Evolutionary conservation across 2,113 vertebrate species (phyloP), one percentile per base, ranked within the genome.

Genomic region (Microcebus griseorufus): DNA sequence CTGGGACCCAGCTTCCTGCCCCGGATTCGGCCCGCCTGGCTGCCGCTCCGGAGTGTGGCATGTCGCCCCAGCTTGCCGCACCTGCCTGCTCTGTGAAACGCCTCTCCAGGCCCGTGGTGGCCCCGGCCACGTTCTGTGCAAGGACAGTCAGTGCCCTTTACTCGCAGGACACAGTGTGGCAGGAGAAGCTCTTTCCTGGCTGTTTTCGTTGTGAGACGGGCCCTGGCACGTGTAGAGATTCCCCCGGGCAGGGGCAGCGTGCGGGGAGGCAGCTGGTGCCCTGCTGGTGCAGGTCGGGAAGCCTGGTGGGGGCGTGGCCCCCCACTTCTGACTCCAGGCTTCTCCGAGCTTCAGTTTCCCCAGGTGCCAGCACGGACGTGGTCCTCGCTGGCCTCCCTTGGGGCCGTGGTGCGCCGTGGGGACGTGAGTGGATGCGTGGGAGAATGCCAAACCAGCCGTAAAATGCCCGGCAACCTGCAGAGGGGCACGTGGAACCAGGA

Each of bases 281-380:
- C 13, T 34, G 73, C n/a, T 5, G 45, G 45, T 0, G 2, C 51
- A 4, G 37, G n/a, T 14, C 0, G 0, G 86, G 82, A 53, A 42
- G 70, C 27, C 67, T 20, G 6, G 0, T 45, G 4, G 42, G 45
- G 53, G n/a, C 4, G 0, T 1, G 0, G 58, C 18, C 60, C 37
- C 20, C 37, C 32, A 64, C 13, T 45, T 39, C 34, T 39, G 58
- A 64, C 17, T 45, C 39, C 34, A n/a, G 58, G 60, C 90, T 27
- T n/a, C 37, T 73, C 29, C 1, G 34, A 65, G 83, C 53, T 17
- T 32, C 17, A 0, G 9, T 16, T 12, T 48, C 6, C 5, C 55
- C 1, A 0, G 5, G 1, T 2, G 25, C 75, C 2, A 0, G 73
- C 7, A 12, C 69, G 79, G 53, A 23, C 2, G 23, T 4, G 7